Percentiles rank a stretch among this genome's conserved stretches.
Evolutionary conservation across 2,797 vertebrate genomes (phyloP).

Genomic region (Sternotherus odoratus): DNA sequence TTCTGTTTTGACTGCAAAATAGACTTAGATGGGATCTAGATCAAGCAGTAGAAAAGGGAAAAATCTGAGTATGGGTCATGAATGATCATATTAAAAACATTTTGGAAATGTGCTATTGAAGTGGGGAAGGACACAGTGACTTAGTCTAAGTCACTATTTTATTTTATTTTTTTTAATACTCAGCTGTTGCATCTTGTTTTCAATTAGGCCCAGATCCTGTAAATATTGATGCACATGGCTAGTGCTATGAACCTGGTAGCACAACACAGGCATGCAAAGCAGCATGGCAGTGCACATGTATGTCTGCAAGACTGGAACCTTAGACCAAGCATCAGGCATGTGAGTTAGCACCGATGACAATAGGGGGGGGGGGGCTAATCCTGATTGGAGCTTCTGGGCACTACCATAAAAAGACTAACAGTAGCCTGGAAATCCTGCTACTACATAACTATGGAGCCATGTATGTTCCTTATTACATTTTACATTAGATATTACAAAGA

Average conservation of each 20-base stretch:
- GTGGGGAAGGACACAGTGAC: neutral
- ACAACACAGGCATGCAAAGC: neutral
- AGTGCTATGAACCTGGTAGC: neutral
- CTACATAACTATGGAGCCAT: neutral
- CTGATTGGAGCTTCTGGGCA: neutral
- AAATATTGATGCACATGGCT: neutral
- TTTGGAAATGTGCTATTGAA: neutral
- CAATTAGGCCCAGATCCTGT: neutral
- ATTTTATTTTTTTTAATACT: neutral
- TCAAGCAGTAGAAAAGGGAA: neutral
- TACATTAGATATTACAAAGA: neutral
- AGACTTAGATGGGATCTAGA: neutral
- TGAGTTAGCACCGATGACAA: neutral
- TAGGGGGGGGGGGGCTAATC: neutral
- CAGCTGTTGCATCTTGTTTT: neutral
- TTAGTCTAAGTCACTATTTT: neutral
- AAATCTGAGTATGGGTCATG: fast-evolving
- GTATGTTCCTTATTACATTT: constrained; percentile 39
- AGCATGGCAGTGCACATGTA: neutral
- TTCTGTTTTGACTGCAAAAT: neutral
- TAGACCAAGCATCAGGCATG: neutral
- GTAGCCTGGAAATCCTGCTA: constrained; percentile 5
- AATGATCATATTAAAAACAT: neutral
- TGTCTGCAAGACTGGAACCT: neutral
- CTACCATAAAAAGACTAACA: neutral